These are phyloP conservation scores for Emydoidea blandingii DNA, from an alignment of 2,797 vertebrate species.

Conservation along the genomic window DNA sequence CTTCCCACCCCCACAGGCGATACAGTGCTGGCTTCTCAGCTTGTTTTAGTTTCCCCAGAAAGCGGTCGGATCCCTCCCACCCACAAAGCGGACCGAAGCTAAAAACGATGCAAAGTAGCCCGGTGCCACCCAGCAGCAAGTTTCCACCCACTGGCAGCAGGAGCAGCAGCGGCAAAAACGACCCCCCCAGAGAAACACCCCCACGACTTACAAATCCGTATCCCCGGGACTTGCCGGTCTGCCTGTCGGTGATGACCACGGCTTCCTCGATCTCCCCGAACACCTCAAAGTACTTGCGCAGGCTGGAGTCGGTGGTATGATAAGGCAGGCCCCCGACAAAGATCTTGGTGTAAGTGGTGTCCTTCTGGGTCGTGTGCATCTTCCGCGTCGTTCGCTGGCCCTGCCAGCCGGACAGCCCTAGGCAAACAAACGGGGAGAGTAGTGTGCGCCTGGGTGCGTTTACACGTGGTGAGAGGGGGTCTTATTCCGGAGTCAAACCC, in stretches of 20 bases:
- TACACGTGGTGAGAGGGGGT: slow-evolving; percentile 37
- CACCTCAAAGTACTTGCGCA: slow-evolving; percentile 97
- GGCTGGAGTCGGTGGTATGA: slow-evolving; percentile 96
- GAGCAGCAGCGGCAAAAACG: neutral
- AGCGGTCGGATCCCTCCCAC: neutral
- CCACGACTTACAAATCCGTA: slow-evolving; percentile 95
- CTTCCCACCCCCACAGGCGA: neutral
- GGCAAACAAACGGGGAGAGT: neutral
- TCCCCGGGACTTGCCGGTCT: slow-evolving; percentile 96
- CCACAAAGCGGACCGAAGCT: neutral
- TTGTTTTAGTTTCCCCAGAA: neutral
- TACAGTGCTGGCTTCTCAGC: neutral
- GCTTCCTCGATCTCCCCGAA: slow-evolving; percentile 98
- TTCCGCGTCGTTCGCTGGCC: slow-evolving; percentile 74
- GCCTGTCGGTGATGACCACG: slow-evolving; percentile 96
- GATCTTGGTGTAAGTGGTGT: slow-evolving; percentile 98
- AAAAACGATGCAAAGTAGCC: neutral
- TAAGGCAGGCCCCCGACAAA: slow-evolving; percentile 97
- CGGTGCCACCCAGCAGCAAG: neutral
- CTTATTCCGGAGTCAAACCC: slow-evolving; percentile 49
- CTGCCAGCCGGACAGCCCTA: slow-evolving; percentile 41
- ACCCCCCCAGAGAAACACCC: neutral
- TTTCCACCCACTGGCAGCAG: neutral
- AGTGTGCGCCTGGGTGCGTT: slow-evolving; percentile 30
- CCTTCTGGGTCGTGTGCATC: slow-evolving; percentile 98